Base-by-base conservation (phyloP, 2,888 invertebrate species). In the Drosophila anomelani region DNA sequence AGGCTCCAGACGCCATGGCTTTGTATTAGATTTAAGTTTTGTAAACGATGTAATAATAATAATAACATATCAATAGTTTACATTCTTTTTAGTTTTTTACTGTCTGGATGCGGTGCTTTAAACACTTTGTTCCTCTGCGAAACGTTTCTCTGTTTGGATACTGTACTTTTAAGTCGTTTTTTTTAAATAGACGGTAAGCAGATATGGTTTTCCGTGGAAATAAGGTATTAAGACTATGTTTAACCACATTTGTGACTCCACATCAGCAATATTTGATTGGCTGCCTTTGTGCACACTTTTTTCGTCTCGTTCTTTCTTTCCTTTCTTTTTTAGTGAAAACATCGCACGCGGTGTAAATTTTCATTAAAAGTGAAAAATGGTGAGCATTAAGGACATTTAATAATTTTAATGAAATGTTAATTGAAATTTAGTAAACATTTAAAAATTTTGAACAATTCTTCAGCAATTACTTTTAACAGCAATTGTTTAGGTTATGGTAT, bases 331-430 rank as follows among this genome's bases (percentile, higher is more conserved):
- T 51, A 36, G 34, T 51, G 51, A 10, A 51, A 36, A 6, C 51
- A 36, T 36, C 51, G 34, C 51, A 51, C 51, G 20, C 20, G 51
- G 51, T 36, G 51, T 15, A 36, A 8, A 51, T 51, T 51, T 51
- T 36, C 51, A 51, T 51, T 51, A 51, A 51, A 51, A 34, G 15
- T 51, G 20, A 36, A 51, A 51, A 51, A 51, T 51, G 51, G 51
- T 51, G 34, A 51, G 51, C 15, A 51, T 23, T 23, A 20, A 17
- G 17, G 2, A 3, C 3, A 13, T 20, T 17, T 51, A 34, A 20
- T 15, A 15, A 49, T 7, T 32, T 3, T 20, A 13, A n/a, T 17
- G n/a, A 0, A 12, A 4, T 20, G 49, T 9, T 8, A 4, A 15
- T 51, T 9, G 5, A 29, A 29, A 10, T 47, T 1, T 2, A 0